Conservation (phyloP, 2,888 invertebrate species). For the Agriopis marginaria region DNA sequence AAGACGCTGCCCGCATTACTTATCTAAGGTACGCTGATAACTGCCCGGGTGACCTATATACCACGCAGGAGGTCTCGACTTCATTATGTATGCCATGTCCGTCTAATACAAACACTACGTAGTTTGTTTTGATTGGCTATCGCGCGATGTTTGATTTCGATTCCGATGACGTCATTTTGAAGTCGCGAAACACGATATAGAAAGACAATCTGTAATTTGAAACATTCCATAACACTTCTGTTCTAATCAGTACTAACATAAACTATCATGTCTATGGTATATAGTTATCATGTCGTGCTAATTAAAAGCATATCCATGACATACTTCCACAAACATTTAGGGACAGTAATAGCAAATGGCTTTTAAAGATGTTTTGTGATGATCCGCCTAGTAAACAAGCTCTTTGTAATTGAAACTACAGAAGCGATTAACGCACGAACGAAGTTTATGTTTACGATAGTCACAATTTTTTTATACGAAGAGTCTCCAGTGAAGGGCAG, state of each 20-base stretch:
- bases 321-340: conserved; percentile 9
- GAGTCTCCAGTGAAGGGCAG: conserved; percentile 32
- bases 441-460: conserved; percentile 29
- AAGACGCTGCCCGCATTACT: conserved; percentile 63
- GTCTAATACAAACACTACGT: conserved; percentile 38
- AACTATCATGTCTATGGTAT: conserved; percentile 1
- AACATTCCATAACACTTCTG: conserved; percentile 8
- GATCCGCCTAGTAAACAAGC: conserved; percentile 16
- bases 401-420: conserved; percentile 17
- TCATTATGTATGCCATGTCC: conserved; percentile 39
- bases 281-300: conserved; percentile 16
- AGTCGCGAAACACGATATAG: conserved; percentile 12
- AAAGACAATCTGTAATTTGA: conserved; percentile 6
- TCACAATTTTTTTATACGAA: conserved; percentile 29
- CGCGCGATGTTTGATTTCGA: conserved; percentile 20
- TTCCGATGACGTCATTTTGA: conserved; percentile 25
- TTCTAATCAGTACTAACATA: conserved; percentile 19
- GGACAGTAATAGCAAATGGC: conserved; percentile 8
- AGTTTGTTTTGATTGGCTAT: conserved; percentile 36
- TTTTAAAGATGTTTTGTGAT: conserved; percentile 23
- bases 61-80: conserved; percentile 28
- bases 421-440: conserved; percentile 23
- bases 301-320: conserved; percentile 15
- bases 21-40: conserved; percentile 69
- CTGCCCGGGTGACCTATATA: conserved; percentile 57